These are phyloP conservation scores for Bombylius major DNA, from an alignment of 2,888 invertebrate species.

Conservation along the genomic window DNA sequence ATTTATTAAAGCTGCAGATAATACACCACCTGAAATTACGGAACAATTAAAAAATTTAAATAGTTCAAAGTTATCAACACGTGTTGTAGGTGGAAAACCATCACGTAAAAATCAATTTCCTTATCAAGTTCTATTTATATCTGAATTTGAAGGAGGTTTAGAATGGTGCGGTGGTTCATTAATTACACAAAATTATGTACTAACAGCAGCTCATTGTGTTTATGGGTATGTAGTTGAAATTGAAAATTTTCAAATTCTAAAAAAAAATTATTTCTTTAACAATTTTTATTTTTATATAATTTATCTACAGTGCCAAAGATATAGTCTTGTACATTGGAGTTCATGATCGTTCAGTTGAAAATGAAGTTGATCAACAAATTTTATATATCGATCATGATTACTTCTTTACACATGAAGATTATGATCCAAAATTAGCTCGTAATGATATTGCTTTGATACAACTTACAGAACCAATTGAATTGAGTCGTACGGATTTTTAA, in stretches of 20 bases:
- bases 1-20: too few species aligned
- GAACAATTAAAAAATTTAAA: too few species aligned
- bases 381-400: not conserved
- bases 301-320: not conserved
- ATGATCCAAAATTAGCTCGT: not conserved
- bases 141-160: too few species aligned
- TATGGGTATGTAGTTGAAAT: not conserved
- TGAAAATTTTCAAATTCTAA: too few species aligned
- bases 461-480: not conserved
- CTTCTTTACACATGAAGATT: not conserved
- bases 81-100: not conserved
- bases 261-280: too few species aligned
- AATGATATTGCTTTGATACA: conserved; percentile 1
- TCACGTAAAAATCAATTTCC: not conserved
- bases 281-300: not conserved
- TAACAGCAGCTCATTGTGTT: not conserved
- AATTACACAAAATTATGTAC: not conserved
- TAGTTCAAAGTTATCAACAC: not conserved
- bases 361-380: not conserved
- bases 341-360: not conserved
- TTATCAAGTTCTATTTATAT: too few species aligned
- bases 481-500: too few species aligned
- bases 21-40: too few species aligned
- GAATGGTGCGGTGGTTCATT: too few species aligned
- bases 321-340: not conserved